phyloP scores from a whole-genome alignment of 2,888 invertebrate genomes.

The Dicycla oo region DNA sequence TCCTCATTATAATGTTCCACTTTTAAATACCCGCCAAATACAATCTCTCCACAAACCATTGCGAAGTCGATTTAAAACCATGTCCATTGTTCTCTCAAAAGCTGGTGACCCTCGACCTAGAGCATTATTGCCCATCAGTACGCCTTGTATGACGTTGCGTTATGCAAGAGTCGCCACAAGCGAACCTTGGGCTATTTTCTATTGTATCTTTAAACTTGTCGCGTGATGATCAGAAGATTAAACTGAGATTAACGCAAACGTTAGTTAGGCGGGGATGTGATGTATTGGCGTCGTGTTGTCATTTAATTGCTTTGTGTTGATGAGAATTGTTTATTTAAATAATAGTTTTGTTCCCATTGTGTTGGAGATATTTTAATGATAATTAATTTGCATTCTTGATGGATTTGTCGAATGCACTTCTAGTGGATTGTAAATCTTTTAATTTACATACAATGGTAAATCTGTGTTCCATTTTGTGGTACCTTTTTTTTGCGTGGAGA shows the following conservation, averaged over 20 bases:
- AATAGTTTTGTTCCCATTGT: conserved; percentile 27
- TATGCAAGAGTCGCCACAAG: conserved; percentile 79
- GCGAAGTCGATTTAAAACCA: conserved; percentile 28
- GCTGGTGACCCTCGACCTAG: conserved; percentile 66
- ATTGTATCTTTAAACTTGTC: conserved; percentile 76
- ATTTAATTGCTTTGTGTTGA: conserved; percentile 40
- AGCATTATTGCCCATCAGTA: conserved; percentile 77
- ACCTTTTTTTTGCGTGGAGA: too few relatives aligned
- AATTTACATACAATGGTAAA: background rate
- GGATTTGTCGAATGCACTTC: conserved; percentile 1
- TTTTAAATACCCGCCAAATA: background rate
- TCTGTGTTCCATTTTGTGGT: background rate
- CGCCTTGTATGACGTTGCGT: conserved; percentile 80
- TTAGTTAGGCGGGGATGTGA: conserved; percentile 55
- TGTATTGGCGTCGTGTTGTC: conserved; percentile 46
- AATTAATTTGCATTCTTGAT: conserved; percentile 20
- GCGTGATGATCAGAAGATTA: conserved; percentile 72
- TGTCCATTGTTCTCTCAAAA: conserved; percentile 54
- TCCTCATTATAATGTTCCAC: background rate
- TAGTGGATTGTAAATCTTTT: background rate
- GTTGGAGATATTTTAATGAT: conserved; percentile 8
- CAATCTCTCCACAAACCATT: conserved; percentile 17
- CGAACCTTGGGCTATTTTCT: conserved; percentile 87
- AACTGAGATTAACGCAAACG: conserved; percentile 49
- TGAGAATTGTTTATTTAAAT: conserved; percentile 17